These are phyloP conservation scores for Semaprochilodus insignis DNA, from an alignment of 2,797 vertebrate species.

Conservation along the genomic window DNA sequence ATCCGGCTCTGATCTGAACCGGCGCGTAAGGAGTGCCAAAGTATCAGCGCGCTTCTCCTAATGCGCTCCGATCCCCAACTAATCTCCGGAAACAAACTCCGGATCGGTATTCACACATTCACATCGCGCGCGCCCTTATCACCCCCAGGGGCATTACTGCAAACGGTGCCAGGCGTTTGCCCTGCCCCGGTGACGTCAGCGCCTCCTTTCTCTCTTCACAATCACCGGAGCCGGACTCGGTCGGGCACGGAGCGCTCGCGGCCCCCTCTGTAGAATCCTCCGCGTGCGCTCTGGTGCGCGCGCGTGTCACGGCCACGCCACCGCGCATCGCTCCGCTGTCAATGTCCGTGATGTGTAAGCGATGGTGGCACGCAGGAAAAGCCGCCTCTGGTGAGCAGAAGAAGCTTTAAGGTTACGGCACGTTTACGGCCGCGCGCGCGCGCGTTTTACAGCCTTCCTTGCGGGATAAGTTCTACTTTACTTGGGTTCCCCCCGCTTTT, in stretches of 20 bases:
- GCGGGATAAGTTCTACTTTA: background rate
- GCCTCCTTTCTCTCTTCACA: slow-evolving; percentile 25
- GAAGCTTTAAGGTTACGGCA: slow-evolving; percentile 43
- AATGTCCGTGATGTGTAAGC: slow-evolving; percentile 60
- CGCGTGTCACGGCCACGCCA: slow-evolving; percentile 58
- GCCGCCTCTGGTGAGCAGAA: slow-evolving; percentile 53
- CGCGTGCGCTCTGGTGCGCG: slow-evolving; percentile 43
- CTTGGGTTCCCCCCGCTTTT: background rate
- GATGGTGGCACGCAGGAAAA: slow-evolving; percentile 60
- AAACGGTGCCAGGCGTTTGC: slow-evolving; percentile 64
- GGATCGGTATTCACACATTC: slow-evolving; percentile 68
- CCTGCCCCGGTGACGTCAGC: slow-evolving; percentile 67
- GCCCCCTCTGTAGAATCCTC: slow-evolving; percentile 15
- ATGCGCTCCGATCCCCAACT: slow-evolving; percentile 59
- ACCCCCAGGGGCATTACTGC: slow-evolving; percentile 61
- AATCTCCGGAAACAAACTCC: slow-evolving; percentile 49
- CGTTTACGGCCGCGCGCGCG: slow-evolving; percentile 22
- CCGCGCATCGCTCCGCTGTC: slow-evolving; percentile 55
- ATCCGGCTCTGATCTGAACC: slow-evolving; percentile 15
- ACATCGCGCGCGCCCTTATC: slow-evolving; percentile 64
- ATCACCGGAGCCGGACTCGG: slow-evolving; percentile 31
- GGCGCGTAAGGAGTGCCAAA: background rate
- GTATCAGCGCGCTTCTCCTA: slow-evolving; percentile 22
- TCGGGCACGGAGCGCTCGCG: slow-evolving; percentile 57
- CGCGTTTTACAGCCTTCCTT: slow-evolving; percentile 1